These are phyloP conservation scores for Dryomyza anilis DNA, from an alignment of 2,888 invertebrate genomes.

Conservation along the genomic window DNA sequence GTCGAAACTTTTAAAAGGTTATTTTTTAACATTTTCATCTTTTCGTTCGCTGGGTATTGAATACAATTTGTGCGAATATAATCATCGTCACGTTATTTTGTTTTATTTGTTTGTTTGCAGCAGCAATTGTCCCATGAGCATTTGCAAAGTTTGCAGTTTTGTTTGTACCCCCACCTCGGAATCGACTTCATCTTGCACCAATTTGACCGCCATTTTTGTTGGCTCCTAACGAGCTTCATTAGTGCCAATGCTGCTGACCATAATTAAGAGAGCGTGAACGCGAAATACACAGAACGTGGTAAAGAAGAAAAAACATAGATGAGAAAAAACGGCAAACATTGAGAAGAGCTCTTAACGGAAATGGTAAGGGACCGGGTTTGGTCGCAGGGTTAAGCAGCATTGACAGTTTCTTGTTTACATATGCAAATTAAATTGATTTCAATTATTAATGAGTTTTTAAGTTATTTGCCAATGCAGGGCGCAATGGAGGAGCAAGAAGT, in stretches of 20 bases:
- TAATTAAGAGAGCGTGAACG: slow-evolving; percentile 3
- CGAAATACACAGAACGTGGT: background rate
- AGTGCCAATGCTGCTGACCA: background rate
- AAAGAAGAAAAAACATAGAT: background rate
- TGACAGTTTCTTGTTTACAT: background rate
- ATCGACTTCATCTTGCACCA: no score
- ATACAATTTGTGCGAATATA: no score
- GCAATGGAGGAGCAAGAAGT: background rate
- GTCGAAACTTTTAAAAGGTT: no score
- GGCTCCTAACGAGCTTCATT: slow-evolving; percentile 11
- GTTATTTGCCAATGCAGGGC: background rate
- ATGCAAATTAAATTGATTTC: background rate
- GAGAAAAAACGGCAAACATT: background rate
- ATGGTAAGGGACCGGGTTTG: background rate
- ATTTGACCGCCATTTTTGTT: no score
- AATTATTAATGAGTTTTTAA: slow-evolving; percentile 1
- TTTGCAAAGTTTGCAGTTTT: background rate
- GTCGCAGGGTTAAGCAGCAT: no score
- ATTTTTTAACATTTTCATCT: no score
- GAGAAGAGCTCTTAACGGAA: background rate
- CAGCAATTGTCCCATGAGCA: no score
- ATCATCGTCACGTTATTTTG: no score
- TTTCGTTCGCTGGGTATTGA: no score
- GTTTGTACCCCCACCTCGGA: background rate
- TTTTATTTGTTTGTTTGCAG: no score